phyloP scores from a whole-genome alignment of 2,113 vertebrate genomes.

The Gulo gulo region DNA sequence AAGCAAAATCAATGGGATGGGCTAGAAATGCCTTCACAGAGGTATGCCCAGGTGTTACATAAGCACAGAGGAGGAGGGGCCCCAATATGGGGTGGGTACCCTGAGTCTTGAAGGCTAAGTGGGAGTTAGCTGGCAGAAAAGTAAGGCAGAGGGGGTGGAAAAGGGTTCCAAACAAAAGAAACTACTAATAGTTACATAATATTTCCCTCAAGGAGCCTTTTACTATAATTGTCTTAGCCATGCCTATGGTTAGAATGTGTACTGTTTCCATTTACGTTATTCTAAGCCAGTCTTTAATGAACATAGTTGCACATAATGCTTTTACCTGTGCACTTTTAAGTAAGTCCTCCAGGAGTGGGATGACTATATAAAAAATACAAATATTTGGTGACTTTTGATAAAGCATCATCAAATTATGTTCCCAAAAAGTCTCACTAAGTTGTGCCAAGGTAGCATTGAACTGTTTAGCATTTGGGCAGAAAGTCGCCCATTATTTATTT shows the following conservation, averaged over 20 bases:
- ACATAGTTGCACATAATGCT: background rate
- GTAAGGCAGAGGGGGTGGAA: conserved; percentile 46
- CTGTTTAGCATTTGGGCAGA: background rate
- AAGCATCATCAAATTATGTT: background rate
- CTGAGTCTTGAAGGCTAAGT: conserved; percentile 25
- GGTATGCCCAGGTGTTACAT: conserved; percentile 22
- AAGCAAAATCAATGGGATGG: background rate
- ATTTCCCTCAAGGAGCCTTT: conserved; percentile 31
- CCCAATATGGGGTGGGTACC: conserved; percentile 5
- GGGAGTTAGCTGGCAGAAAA: conserved; percentile 33
- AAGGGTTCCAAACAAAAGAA: conserved; percentile 59
- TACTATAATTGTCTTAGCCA: conserved; percentile 40
- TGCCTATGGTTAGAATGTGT: background rate
- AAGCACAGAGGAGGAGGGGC: background rate
- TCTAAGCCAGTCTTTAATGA: background rate
- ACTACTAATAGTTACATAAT: conserved; percentile 57
- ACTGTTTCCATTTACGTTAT: conserved; percentile 3
- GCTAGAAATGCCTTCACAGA: background rate
- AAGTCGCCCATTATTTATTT: background rate
- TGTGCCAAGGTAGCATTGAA: background rate
- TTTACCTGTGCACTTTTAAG: background rate
- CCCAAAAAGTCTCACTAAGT: background rate
- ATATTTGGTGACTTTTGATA: conserved; percentile 37
- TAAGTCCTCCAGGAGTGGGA: background rate
- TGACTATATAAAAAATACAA: background rate